These are phyloP conservation scores for Pteromalus puparum DNA, from an alignment of 1,140 invertebrate genomes.

Conservation along the genomic window DNA sequence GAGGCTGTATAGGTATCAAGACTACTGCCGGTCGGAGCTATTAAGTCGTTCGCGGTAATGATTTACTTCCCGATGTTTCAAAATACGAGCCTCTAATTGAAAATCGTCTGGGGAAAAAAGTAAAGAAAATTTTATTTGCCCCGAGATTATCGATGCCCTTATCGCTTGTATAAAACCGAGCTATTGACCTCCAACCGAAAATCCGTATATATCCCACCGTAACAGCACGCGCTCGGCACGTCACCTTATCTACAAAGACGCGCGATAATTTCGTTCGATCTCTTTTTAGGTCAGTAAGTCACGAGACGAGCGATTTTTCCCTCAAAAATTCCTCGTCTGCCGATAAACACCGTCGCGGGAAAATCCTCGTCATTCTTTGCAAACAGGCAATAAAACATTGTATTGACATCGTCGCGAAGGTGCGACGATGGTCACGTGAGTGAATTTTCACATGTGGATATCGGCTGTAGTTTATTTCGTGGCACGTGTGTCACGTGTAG, in stretches of 20 bases:
- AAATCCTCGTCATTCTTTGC: too few relatives aligned
- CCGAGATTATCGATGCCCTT: not conserved
- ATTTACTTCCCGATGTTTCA: not conserved
- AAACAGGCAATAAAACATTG: not conserved
- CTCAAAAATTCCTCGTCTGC: not conserved
- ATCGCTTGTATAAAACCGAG: not conserved
- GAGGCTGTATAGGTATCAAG: not conserved
- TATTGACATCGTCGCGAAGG: not conserved
- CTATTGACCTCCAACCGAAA: slow-evolving; percentile 24
- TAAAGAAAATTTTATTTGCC: not conserved
- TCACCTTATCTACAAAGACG: not conserved
- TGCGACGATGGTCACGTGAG: not conserved
- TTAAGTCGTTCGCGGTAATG: not conserved
- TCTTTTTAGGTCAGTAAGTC: slow-evolving; percentile 24
- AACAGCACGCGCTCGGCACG: not conserved
- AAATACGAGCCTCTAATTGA: not conserved
- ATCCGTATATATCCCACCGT: not conserved
- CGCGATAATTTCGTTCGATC: not conserved
- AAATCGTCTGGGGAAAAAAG: not conserved
- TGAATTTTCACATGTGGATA: not conserved
- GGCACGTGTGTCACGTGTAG: not conserved
- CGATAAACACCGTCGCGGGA: not conserved
- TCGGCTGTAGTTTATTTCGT: too few relatives aligned
- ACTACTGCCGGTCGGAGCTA: not conserved
- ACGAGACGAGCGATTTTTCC: not conserved